A percentile compares a stretch with the other conserved stretches of the same genome.
phyloP scores from a whole-genome alignment of 2,113 vertebrate species.

The Salminus brasiliensis region DNA sequence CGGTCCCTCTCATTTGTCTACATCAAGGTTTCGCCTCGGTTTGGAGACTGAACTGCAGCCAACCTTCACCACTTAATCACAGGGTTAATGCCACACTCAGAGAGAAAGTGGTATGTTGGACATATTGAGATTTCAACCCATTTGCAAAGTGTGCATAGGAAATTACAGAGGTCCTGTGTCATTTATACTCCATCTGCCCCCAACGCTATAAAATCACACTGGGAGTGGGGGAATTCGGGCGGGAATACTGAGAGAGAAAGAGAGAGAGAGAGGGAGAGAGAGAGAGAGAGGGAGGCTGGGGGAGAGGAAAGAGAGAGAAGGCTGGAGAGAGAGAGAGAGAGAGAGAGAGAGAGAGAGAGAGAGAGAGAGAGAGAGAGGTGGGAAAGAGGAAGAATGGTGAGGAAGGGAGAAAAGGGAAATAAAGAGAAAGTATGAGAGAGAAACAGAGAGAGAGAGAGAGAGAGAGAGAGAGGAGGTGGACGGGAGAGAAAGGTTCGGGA shows the following conservation, averaged over 20 bases:
- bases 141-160: constrained; percentile 72
- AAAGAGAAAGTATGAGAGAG: too few relatives aligned
- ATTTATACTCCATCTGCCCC: constrained; percentile 53
- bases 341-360: not conserved
- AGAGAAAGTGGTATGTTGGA: constrained; percentile 51
- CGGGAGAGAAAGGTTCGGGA: too few relatives aligned
- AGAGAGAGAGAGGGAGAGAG: constrained; percentile 22
- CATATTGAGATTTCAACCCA: constrained; percentile 72
- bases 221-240: constrained; percentile 35
- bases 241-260: constrained; percentile 24
- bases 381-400: not conserved
- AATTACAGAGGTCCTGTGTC: constrained; percentile 66
- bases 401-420: not conserved
- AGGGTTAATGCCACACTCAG: constrained; percentile 73
- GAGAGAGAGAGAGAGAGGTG: too few relatives aligned
- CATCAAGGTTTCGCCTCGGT: constrained; percentile 66
- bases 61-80: constrained; percentile 77
- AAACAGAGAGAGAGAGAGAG: too few relatives aligned
- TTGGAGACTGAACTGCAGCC: constrained; percentile 70
- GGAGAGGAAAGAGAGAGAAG: not conserved
- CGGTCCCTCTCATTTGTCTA: constrained; percentile 70
- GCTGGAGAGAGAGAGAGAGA: not conserved
- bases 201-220: constrained; percentile 50
- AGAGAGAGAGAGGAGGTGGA: too few relatives aligned
- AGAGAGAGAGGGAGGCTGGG: not conserved